phyloP scores from a whole-genome alignment of 2,888 invertebrate species.

The Carterocephalus palaemon region DNA sequence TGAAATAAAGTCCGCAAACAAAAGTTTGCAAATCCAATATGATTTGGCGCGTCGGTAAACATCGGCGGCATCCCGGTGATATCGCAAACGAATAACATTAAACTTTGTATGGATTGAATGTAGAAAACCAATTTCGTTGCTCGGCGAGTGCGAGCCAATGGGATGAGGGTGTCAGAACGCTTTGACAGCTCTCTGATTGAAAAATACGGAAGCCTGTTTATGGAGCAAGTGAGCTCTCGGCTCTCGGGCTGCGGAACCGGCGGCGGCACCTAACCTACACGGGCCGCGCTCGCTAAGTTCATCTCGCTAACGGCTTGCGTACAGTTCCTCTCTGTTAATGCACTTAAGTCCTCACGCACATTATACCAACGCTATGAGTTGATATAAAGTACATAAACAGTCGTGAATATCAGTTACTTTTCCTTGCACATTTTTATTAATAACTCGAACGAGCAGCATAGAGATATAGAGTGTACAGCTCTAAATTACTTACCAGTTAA shows the following conservation, averaged over 20 bases:
- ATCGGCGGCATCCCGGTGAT: conserved; percentile 79
- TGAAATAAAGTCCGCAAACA: conserved; percentile 79
- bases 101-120: conserved; percentile 80
- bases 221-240: conserved; percentile 68
- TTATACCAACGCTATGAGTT: too few species aligned
- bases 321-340: too few species aligned
- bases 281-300: conserved; percentile 3
- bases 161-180: conserved; percentile 81
- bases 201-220: conserved; percentile 81
- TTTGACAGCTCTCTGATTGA: conserved; percentile 82
- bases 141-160: conserved; percentile 78
- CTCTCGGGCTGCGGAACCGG: conserved; percentile 34
- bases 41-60: conserved; percentile 78
- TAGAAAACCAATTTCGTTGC: conserved; percentile 80
- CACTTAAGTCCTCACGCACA: too few species aligned
- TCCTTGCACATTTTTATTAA: too few species aligned
- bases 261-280: conserved; percentile 26
- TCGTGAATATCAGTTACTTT: too few species aligned
- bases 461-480: too few species aligned
- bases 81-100: conserved; percentile 80
- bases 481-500: conserved; percentile 1
- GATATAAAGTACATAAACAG: not conserved
- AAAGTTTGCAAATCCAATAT: conserved; percentile 80
- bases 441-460: too few species aligned
- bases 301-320: conserved; percentile 3